A percentile compares a stretch with the other conserved stretches of the same genome.
Evolutionary conservation across 2,113 vertebrate genomes (phyloP).

Genomic region (Paralichthys olivaceus): DNA sequence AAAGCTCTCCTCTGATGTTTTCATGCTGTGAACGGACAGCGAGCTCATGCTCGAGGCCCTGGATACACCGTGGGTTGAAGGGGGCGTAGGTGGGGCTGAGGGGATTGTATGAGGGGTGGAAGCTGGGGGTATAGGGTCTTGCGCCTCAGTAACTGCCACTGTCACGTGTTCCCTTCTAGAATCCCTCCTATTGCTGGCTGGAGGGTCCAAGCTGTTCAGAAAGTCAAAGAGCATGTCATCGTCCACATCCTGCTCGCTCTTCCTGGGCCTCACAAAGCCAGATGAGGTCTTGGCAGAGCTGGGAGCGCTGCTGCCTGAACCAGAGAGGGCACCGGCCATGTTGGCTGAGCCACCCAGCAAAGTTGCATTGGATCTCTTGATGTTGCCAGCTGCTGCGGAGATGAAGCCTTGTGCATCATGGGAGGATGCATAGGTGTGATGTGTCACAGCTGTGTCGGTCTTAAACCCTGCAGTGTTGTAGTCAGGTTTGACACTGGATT

Average conservation of each 20-base stretch:
- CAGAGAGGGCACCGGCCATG: slow-evolving; percentile 64
- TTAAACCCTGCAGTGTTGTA: slow-evolving; percentile 65
- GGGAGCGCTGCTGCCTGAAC: slow-evolving; percentile 37
- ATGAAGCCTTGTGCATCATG: slow-evolving; percentile 83
- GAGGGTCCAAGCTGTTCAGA: slow-evolving; percentile 94
- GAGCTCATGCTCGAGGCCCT: slow-evolving; percentile 87
- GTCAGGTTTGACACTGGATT: slow-evolving; percentile 53
- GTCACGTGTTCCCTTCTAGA: slow-evolving; percentile 84
- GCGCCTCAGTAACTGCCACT: slow-evolving; percentile 49
- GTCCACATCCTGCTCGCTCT: slow-evolving; percentile 88
- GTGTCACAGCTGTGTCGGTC: slow-evolving; percentile 69
- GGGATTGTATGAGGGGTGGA: slow-evolving; percentile 66
- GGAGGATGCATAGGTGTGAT: slow-evolving; percentile 64
- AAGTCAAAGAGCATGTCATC: slow-evolving; percentile 97
- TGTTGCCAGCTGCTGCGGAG: slow-evolving; percentile 90
- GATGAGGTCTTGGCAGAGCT: slow-evolving; percentile 82
- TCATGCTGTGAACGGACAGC: slow-evolving; percentile 82
- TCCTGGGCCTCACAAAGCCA: slow-evolving; percentile 92
- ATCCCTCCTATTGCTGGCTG: slow-evolving; percentile 85
- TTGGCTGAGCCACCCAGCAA: slow-evolving; percentile 87
- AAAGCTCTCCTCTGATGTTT: slow-evolving; percentile 84
- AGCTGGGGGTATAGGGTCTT: slow-evolving; percentile 48
- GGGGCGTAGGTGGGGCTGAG: slow-evolving; percentile 76
- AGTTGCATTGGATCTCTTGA: slow-evolving; percentile 88
- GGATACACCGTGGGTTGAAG: slow-evolving; percentile 81